These are phyloP conservation scores for Salarias fasciatus DNA, from an alignment of 2,797 vertebrate genomes.

Conservation along the genomic window DNA sequence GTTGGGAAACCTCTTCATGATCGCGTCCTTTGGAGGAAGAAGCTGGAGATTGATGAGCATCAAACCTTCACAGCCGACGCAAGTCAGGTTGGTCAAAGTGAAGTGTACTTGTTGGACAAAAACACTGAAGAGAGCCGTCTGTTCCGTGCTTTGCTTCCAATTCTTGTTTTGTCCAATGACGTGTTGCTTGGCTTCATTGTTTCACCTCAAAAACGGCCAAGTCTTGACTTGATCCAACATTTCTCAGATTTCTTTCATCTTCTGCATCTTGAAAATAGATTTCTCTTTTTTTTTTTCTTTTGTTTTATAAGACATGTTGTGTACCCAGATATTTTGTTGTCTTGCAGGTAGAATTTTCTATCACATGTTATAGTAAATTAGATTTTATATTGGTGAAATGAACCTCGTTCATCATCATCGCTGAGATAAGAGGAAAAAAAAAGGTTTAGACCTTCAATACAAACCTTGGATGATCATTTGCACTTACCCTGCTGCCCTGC, in stretches of 20 bases:
- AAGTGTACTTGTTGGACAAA: not conserved
- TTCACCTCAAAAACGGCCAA: too few relatives aligned
- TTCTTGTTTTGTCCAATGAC: too few relatives aligned
- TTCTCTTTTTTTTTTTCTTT: not conserved
- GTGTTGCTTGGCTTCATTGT: too few relatives aligned
- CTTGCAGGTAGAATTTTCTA: constrained; percentile 5
- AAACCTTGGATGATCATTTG: constrained; percentile 30
- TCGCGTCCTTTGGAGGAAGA: not conserved
- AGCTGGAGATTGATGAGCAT: not conserved
- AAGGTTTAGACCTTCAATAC: constrained; percentile 36
- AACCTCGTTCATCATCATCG: constrained; percentile 10
- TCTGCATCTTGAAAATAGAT: too few relatives aligned
- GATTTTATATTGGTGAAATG: constrained; percentile 3
- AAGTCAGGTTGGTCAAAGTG: not conserved
- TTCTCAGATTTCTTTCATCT: too few relatives aligned
- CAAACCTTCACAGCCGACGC: not conserved
- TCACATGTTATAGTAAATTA: not conserved
- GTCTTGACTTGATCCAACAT: too few relatives aligned
- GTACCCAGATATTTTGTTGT: constrained; percentile 19
- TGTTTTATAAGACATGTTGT: constrained; percentile 2
- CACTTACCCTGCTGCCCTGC: constrained; percentile 83
- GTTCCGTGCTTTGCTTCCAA: not conserved
- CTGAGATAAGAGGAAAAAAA: constrained; percentile 18
- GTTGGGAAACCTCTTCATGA: constrained; percentile 17
- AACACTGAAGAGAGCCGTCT: not conserved